Percentiles rank a stretch among this genome's conserved stretches.
phyloP scores from a whole-genome alignment of 2,113 vertebrate genomes.

The Pygoscelis adeliae region DNA sequence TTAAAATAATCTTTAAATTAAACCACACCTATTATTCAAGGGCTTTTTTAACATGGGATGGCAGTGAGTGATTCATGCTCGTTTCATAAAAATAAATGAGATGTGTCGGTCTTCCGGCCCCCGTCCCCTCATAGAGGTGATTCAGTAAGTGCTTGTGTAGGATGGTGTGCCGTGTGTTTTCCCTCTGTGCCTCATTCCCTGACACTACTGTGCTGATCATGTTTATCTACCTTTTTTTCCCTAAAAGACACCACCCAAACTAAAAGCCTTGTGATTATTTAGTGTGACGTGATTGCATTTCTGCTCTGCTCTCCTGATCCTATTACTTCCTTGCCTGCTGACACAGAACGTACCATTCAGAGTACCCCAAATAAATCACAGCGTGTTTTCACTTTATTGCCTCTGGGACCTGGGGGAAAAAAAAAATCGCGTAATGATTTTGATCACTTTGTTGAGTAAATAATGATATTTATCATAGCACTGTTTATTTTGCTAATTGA shows the following conservation, averaged over 20 bases:
- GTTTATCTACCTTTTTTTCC: not conserved
- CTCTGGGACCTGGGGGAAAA: slow-evolving; percentile 58
- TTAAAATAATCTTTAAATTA: not conserved
- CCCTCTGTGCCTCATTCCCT: not conserved
- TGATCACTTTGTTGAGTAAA: slow-evolving; percentile 74
- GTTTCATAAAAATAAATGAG: not conserved
- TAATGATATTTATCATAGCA: slow-evolving; percentile 76
- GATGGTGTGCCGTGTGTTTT: not conserved
- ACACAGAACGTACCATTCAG: slow-evolving; percentile 69
- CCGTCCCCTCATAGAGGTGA: not conserved
- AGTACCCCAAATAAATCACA: slow-evolving; percentile 76
- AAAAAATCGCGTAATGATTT: slow-evolving; percentile 49
- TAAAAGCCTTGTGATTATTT: not conserved
- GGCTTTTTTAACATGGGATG: not conserved
- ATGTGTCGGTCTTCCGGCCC: not conserved
- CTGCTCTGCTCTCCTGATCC: slow-evolving; percentile 1
- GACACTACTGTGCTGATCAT: not conserved
- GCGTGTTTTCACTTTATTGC: slow-evolving; percentile 42
- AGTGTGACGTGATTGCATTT: slow-evolving; percentile 49
- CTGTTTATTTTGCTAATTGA: slow-evolving; percentile 80
- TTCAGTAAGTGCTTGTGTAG: not conserved
- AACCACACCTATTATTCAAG: not conserved
- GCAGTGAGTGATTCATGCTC: not conserved
- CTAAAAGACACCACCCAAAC: not conserved
- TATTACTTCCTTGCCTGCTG: slow-evolving; percentile 7